Base-by-base conservation (phyloP, 2,113 vertebrate genomes). In the Clupea harengus region DNA sequence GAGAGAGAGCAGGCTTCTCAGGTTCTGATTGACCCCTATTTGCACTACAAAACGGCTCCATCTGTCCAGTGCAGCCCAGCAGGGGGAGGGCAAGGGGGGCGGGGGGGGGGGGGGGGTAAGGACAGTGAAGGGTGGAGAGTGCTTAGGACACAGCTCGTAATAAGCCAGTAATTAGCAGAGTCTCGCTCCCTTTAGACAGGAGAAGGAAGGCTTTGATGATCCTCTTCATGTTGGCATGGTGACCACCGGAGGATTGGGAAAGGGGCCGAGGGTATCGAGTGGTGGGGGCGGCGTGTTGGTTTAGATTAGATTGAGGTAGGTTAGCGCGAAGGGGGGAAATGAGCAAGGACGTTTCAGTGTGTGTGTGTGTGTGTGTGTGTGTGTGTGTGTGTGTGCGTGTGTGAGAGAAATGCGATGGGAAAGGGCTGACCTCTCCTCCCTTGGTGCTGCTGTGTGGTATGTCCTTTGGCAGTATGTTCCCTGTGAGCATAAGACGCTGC, bases 171-270 rank as follows among this genome's bases (percentile, higher is more conserved):
- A 94, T 94, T 93, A 93, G 93, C 91, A 84, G 85, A 87, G 93
- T 90, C 92, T 92, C 89, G 91, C 91, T 90, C 88, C 91, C 91
- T 89, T 85, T 89, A 85, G 90, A 89, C 85, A 7, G 80, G 52
- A 39, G 6, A 45, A 72, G 85, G 85, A 1, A 25, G 82, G 89
- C 86, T 75, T 88, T 88, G 89, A 86, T 78, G 28, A 78, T 90
- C 88, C 89, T 92, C 83, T 88, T 90, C 89, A 88, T 67, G 94
- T 95, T 94, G 93, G 91, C 94, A 95, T 94, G 94, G 93, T 83
- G 92, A 94, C 92, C n/a, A 81, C 32, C 86, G 83, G 84, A 81
- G 88, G 86, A 88, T 88, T 83, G 45, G 84, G 85, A 92, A 85
- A 85, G 89, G 92, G 89, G 86, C 88, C 83, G 72, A 87, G 85